Base-by-base conservation (phyloP, 2,888 invertebrate species). In the Athetis lepigone region DNA sequence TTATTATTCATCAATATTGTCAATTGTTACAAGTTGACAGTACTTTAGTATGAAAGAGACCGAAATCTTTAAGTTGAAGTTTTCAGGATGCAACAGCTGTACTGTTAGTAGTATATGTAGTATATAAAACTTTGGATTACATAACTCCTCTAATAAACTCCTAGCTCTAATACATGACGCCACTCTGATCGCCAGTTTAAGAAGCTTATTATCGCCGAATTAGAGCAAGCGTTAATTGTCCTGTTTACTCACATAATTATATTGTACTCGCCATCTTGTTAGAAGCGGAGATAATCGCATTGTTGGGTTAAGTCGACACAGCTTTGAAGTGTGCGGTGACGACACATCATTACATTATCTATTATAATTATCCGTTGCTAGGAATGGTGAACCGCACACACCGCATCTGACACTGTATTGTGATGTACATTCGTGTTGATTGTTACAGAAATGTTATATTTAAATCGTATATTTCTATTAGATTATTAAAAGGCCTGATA, bases 171-270 rank as follows among this genome's bases (percentile, higher is more conserved):
- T 11, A 27, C 21, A 8, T 2, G 9, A 11, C 8, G 23, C n/a
- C 21, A 16, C 33, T 25, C 42, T 29, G 27, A 27, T 45, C 46
- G 23, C 56, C 51, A 19, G 27, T 43, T 56, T 56, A 58, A 56
- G 43, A 36, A 64, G 71, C 56, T 64, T 54, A 68, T 75, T 75
- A 75, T 64, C 52, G 29, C 52, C n/a, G 16, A 60, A 59, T 71
- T 46, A 57, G 58, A 51, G 43, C 49, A 42, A 46, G 36, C 49
- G 47, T 56, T 75, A 68, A 75, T 70, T 68, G 71, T 75, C 68
- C 60, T 69, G 52, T 69, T 63, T 61, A 55, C 55, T 67, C 61
- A 55, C 46, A 42, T 61, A 74, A 74, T 69, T 70, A 64, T 50
- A 43, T 66, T 58, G 58, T 46, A 36, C 63, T 42, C 21, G 59